Base-by-base conservation (phyloP, 2,113 vertebrate species). In the Atherinomorus stipes region DNA sequence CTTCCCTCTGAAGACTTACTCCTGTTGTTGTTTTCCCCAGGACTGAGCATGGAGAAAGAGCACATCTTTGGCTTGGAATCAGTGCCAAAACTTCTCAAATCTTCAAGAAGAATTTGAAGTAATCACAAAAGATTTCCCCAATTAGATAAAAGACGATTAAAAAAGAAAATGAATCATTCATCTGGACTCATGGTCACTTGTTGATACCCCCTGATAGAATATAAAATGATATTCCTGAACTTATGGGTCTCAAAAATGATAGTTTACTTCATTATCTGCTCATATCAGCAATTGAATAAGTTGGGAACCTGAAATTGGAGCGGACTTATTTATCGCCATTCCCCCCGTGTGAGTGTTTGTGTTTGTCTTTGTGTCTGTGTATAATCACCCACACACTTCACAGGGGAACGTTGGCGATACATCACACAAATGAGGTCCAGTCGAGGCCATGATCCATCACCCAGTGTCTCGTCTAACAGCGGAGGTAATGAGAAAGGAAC, bases 371-470 rank as follows among this genome's bases (percentile, higher is more conserved):
- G 86, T 90, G 86, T 81, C 84, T 22, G 59, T 58, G 64, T 87
- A 87, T 90, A 90, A 93, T 91, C 89, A 90, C 90, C 83, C 88
- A 31, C 89, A 87, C 88, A 89, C 88, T 90, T 88, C 85, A 82
- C 80, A 45, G 60, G 52, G 81, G 65, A 90, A 88, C 81, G 23
- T 76, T 37, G 71, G 90, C 65, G 83, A 92, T 93, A 90, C 81
- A 92, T 93, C 90, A 92, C 85, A 83, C 83, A 92, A 91, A 91
- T 91, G 88, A 91, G 89, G 86, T 90, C 92, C 83, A 74, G 90
- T 82, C 68, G 61, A 77, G 81, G 81, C 88, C 83, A 60, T 62
- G 88, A 92, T 92, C 88, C 90, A 93, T 92, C 88, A 92, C 88
- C 81, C 57, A 52, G 77, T 88, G 91, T 92, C 91, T 90, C 28